Percentiles rank a stretch among this genome's conserved stretches.
Conservation (phyloP, 2,797 vertebrate species). For the Buphagus erythrorhynchus region DNA sequence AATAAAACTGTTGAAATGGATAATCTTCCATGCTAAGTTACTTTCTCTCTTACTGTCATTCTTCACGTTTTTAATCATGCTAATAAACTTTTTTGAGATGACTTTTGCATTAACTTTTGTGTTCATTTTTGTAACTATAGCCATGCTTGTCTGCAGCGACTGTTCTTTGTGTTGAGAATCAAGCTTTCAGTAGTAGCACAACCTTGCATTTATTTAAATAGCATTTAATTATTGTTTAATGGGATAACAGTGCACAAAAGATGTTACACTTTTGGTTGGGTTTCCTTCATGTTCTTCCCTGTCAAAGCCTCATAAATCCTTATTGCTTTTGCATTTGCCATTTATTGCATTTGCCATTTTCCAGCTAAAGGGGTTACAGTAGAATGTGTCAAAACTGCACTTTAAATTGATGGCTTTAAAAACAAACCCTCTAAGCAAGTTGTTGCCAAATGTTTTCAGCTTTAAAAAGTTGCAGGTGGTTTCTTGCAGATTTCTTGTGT, state of each 20-base stretch:
- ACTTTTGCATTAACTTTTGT: slow-evolving; percentile 66
- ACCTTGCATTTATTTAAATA: background rate
- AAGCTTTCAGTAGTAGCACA: background rate
- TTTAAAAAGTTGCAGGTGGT: background rate
- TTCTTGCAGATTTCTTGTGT: background rate
- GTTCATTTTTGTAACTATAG: slow-evolving; percentile 22
- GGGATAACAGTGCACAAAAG: background rate
- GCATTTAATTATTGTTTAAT: background rate
- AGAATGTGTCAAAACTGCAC: background rate
- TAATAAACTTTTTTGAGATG: slow-evolving; percentile 84
- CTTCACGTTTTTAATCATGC: slow-evolving; percentile 82
- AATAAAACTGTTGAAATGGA: slow-evolving; percentile 70
- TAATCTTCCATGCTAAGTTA: slow-evolving; percentile 73
- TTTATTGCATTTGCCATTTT: slow-evolving; percentile 19
- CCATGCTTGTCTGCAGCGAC: background rate
- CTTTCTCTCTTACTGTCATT: slow-evolving; percentile 71
- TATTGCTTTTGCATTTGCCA: background rate
- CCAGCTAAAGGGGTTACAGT: background rate
- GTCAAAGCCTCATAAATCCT: slow-evolving; percentile 12
- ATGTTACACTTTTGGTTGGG: background rate
- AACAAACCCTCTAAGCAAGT: background rate
- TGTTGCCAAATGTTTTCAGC: background rate
- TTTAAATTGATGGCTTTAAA: background rate
- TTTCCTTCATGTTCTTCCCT: background rate
- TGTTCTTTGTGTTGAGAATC: background rate